Conservation (phyloP, 2,797 vertebrate genomes). For the Channa striata region DNA sequence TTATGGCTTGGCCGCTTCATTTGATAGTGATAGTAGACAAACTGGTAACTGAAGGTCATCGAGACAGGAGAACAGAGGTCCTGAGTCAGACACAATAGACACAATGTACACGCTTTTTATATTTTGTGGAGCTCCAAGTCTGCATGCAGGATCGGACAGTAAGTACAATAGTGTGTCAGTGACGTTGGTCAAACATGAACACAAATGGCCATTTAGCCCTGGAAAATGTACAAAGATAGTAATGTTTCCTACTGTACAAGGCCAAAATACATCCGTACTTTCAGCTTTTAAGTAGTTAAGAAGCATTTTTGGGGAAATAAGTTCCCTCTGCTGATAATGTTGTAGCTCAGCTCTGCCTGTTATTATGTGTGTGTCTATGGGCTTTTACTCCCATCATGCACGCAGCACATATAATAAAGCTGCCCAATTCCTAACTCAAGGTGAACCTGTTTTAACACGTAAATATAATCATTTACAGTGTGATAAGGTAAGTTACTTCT, state of each 20-base stretch:
- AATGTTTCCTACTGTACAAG: no score
- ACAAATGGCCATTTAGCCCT: background rate
- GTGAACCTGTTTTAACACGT: slow-evolving; percentile 10
- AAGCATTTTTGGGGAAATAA: background rate
- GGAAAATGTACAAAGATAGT: no score
- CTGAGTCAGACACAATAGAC: no score
- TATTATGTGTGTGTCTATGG: slow-evolving; percentile 3
- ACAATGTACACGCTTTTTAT: background rate
- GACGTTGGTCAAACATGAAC: background rate
- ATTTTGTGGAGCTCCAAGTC: background rate
- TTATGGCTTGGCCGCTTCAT: no score
- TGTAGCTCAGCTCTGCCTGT: slow-evolving; percentile 36
- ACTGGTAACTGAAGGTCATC: no score
- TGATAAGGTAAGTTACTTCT: slow-evolving; percentile 1
- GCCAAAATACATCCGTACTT: background rate
- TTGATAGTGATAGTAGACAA: no score
- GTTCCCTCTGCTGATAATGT: slow-evolving; percentile 39
- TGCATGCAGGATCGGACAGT: background rate
- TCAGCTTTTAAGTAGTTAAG: background rate
- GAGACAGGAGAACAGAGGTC: no score
- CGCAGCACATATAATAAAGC: background rate
- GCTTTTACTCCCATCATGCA: slow-evolving; percentile 9
- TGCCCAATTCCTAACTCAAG: background rate
- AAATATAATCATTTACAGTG: slow-evolving; percentile 2
- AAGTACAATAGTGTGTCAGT: background rate